phyloP scores from a whole-genome alignment of 1,140 invertebrate genomes.

The Drosophila tani region DNA sequence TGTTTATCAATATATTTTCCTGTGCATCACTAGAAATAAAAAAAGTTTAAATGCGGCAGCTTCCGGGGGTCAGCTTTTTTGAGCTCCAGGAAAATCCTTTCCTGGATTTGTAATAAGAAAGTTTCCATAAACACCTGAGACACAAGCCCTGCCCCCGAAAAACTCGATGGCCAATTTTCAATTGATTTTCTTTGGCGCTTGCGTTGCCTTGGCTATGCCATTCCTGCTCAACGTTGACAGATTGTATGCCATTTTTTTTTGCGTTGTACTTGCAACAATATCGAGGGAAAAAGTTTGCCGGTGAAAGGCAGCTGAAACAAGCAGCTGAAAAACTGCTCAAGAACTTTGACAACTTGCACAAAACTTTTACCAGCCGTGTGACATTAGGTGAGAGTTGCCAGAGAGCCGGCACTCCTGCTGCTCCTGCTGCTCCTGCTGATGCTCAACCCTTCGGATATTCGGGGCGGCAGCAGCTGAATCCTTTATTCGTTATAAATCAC shows the following conservation, averaged over 20 bases:
- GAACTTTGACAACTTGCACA: slow-evolving; percentile 68
- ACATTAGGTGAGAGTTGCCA: slow-evolving; percentile 66
- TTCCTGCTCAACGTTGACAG: slow-evolving; percentile 68
- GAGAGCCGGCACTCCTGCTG: slow-evolving; percentile 10
- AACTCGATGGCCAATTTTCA: slow-evolving; percentile 65
- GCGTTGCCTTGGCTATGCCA: slow-evolving; percentile 22
- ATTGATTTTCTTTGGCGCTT: slow-evolving; percentile 72
- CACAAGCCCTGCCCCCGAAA: not conserved
- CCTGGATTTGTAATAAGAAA: slow-evolving; percentile 71
- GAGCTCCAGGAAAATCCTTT: slow-evolving; percentile 28
- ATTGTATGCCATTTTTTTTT: slow-evolving; percentile 82
- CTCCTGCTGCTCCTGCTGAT: not conserved
- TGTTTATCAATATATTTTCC: not conserved
- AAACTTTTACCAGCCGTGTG: slow-evolving; percentile 74
- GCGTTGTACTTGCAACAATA: slow-evolving; percentile 76
- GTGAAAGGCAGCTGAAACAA: slow-evolving; percentile 77
- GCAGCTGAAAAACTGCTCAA: slow-evolving; percentile 69
- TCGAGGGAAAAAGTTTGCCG: slow-evolving; percentile 66
- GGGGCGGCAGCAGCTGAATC: slow-evolving; percentile 56
- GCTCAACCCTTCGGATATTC: slow-evolving; percentile 42
- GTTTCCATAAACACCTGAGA: slow-evolving; percentile 79
- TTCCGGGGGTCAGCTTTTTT: slow-evolving; percentile 3
- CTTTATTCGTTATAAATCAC: slow-evolving; percentile 73
- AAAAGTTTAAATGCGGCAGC: not conserved
- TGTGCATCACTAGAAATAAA: not conserved